Percentiles rank a stretch among this genome's conserved stretches.
Conservation (phyloP, 2,797 vertebrate species). For the Phataginus tetradactyla region DNA sequence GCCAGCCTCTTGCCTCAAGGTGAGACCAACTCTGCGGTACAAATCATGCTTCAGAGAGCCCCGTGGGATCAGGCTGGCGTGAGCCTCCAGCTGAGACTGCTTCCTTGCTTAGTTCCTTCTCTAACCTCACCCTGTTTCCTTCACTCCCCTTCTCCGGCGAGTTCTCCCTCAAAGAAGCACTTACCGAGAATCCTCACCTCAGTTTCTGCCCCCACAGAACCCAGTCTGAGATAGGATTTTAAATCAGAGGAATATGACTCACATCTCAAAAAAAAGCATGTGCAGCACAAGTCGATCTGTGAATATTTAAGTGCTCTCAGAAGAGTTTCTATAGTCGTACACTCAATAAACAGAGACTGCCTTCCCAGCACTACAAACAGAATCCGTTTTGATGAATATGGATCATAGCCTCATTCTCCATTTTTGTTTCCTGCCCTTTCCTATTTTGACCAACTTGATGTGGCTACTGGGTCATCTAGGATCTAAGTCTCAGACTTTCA, state of each 20-base stretch:
- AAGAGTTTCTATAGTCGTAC: neutral
- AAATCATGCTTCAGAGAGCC: neutral
- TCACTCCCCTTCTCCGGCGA: neutral
- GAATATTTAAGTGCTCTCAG: conserved; percentile 44
- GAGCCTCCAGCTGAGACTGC: neutral
- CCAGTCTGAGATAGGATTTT: conserved; percentile 16
- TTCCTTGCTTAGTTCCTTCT: neutral
- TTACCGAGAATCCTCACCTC: neutral
- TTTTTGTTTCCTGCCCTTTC: conserved; percentile 15
- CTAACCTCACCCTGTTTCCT: neutral
- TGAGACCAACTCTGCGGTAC: neutral
- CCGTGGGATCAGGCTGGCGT: neutral
- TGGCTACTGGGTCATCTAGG: neutral
- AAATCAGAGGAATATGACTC: neutral
- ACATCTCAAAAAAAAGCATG: conserved; percentile 15
- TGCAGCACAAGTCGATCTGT: neutral
- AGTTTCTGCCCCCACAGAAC: conserved; percentile 28
- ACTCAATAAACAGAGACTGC: conserved; percentile 21
- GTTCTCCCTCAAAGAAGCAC: neutral
- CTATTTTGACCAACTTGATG: conserved; percentile 19
- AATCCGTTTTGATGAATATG: neutral
- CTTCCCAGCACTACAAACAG: neutral
- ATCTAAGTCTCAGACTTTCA: neutral
- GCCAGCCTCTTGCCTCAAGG: neutral
- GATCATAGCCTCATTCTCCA: conserved; percentile 16